Base-by-base conservation (phyloP, 2,888 invertebrate genomes). In the Apodemia hepburni region DNA sequence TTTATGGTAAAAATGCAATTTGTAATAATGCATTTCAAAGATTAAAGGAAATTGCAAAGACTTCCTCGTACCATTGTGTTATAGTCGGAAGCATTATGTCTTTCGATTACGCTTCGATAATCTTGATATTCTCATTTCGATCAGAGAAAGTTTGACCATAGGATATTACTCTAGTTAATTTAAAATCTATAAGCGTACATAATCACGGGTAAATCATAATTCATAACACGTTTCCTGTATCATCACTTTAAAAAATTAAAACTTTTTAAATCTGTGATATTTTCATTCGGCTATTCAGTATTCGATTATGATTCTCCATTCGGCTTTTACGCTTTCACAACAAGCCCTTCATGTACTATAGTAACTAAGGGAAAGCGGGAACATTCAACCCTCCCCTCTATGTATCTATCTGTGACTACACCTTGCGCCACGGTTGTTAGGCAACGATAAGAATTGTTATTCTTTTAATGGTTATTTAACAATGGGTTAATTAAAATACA, bases 71-170 rank as follows among this genome's bases (percentile, higher is more conserved):
- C 62, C 66, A 69, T 70, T 70, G 68, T 70, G 69, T 63, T 66
- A 65, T 72, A 78, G 76, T 80, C 76, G 85, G 84, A 85, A 87
- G 81, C 81, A 78, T 81, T 79, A 77, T 75, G 77, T 77, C 76
- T 77, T 81, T 81, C 79, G 82, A 85, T 88, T 85, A 82, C 79
- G 78, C 77, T 81, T 74, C 73, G 78, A 79, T 82, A 80, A 82
- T 82, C 81, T 81, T 72, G 76, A 84, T 84, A 79, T 86, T 85
- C 82, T 82, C 72, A 75, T 75, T 81, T 71, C 67, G 68, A 75
- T 70, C 64, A 73, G 85, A 82, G 89, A 89, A 89, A 88, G 87
- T 82, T 79, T 70, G 72, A 73, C 71, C 67, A 69, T 70, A 64
- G 64, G 61, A 67, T 65, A 61, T 64, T 68, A 63, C 64, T 63